phyloP scores from a whole-genome alignment of 2,888 invertebrate genomes.

The Eupithecia pulchellata region DNA sequence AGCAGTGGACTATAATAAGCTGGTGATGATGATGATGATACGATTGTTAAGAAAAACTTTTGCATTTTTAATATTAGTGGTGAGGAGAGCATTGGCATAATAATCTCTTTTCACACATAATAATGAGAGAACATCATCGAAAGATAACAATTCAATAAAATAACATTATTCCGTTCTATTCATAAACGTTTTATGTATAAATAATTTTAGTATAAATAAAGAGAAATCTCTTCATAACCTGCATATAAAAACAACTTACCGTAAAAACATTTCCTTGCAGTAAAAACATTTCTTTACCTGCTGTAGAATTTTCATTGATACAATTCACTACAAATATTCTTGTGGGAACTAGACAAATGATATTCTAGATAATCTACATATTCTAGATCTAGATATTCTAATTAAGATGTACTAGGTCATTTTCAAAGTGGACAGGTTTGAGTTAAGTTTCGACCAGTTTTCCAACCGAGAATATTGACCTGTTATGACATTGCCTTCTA shows the following conservation, averaged over 20 bases:
- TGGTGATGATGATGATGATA: too few relatives aligned
- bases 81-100: neutral
- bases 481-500: constrained; percentile 30
- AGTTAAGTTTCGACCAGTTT: constrained; percentile 21
- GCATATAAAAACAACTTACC: neutral
- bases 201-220: neutral
- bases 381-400: too few relatives aligned
- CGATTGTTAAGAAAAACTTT: too few relatives aligned
- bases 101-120: neutral
- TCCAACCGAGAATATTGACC: constrained; percentile 28
- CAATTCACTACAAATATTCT: neutral
- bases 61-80: neutral
- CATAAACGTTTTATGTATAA: neutral
- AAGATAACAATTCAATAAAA: neutral
- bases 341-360: neutral
- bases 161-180: neutral
- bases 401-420: too few relatives aligned
- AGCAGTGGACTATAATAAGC: too few relatives aligned
- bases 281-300: neutral
- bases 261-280: neutral
- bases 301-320: neutral
- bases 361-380: too few relatives aligned
- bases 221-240: neutral
- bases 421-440: constrained; percentile 29
- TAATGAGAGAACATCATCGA: neutral